Evolutionary conservation across 2,797 vertebrate species (phyloP), one percentile per base, ranked within the genome.

Genomic region (Craterocephalus amniculus): DNA sequence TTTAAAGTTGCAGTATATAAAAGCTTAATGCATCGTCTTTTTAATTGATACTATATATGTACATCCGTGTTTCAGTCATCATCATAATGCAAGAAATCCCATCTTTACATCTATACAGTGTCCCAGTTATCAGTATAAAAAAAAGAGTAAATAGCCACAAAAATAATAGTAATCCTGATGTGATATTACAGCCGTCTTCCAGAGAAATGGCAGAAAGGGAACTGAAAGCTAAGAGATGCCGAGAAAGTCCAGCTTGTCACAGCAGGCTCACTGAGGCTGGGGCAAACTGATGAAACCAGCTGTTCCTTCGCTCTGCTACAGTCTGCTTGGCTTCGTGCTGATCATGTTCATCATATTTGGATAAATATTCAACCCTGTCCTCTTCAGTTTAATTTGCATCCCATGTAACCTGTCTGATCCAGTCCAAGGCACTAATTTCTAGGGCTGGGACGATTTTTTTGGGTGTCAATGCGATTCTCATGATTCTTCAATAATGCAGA

Each of bases 31-130:
- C 91, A 93, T 92, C 75, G 60, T 91, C 72, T 80, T 93, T 95
- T 97, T 97, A 95, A 96, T 96, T 92, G 90, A 88, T 95, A 95
- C 95, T 95, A 83, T 88, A 79, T 96, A 96, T 97, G 93, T 96
- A 97, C 96, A 97, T 94, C 95, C 95, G 93, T 94, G 94, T 94
- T 94, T 95, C 78, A 81, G 60, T 88, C 86, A 51, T 88, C 72
- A 56, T 86, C 95, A 93, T 93, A 94, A 94, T 95, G 95, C 95
- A 96, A 93, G 90, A 93, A 91, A 95, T 94, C 92, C 94, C 94
- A 91, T 95, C 95, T 96, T 95, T 94, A 95, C 91, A 95, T 86
- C 95, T 95, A 93, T 96, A 95, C 95, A 96, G 90, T 88, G 89
- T 94, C 93, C 89, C 90, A 90, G 81, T 92, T 91, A 91, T 94